Conservation (phyloP, 2,797 vertebrate species). For the Hydrolagus colliei region DNA sequence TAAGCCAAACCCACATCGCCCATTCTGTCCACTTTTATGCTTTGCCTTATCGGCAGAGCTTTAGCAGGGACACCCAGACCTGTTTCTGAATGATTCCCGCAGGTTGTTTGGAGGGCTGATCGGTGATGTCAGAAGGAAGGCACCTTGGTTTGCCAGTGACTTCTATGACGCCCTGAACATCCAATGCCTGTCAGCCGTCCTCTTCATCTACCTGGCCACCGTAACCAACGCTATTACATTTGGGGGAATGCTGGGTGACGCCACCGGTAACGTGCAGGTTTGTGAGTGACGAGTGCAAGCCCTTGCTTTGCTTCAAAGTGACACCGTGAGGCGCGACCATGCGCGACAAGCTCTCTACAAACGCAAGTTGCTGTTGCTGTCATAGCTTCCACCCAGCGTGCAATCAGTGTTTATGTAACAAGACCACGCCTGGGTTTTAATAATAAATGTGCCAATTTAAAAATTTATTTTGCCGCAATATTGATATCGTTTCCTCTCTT, state of each 20-base stretch:
- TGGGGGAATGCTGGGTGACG: constrained; percentile 62
- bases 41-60: neutral
- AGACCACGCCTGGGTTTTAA: no score
- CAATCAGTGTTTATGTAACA: no score
- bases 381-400: no score
- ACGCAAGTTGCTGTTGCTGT: no score
- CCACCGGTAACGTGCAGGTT: constrained; percentile 62
- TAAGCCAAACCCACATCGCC: no score
- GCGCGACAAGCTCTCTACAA: no score
- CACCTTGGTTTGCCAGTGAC: constrained; percentile 55
- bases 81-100: constrained; percentile 12
- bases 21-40: no score
- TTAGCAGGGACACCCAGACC: neutral
- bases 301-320: no score
- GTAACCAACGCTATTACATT: constrained; percentile 65
- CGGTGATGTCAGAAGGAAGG: constrained; percentile 58
- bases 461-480: no score
- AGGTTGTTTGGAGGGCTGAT: constrained; percentile 64
- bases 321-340: no score
- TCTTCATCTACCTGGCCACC: constrained; percentile 65
- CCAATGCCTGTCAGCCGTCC: constrained; percentile 59
- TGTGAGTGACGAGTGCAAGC: neutral
- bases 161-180: constrained; percentile 58
- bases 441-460: no score
- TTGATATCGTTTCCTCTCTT: no score